Conservation (phyloP, 2,113 vertebrate genomes). For the Myrmecobius fasciatus region DNA sequence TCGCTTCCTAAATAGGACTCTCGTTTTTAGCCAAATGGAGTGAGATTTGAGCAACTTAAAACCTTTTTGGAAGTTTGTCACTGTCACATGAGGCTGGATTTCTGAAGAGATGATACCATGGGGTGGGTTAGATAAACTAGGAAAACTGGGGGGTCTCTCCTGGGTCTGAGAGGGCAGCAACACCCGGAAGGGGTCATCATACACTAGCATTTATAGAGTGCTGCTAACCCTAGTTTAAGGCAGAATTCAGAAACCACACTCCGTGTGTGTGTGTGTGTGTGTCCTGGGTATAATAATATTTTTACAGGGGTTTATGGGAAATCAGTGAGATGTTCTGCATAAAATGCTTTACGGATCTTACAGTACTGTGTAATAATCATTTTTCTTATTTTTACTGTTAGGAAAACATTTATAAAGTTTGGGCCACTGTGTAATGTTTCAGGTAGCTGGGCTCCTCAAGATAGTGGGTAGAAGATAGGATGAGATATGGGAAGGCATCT, state of each 20-base stretch:
- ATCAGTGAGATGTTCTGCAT: not conserved
- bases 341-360: not conserved
- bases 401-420: not conserved
- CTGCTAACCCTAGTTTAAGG: not conserved
- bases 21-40: not conserved
- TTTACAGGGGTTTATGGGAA: not conserved
- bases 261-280: not conserved
- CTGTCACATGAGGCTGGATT: not conserved
- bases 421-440: not conserved
- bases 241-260: no score
- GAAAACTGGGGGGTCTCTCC: not conserved
- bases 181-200: not conserved
- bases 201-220: fast-evolving
- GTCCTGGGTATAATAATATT: not conserved
- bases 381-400: not conserved
- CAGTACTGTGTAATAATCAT: not conserved
- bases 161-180: not conserved
- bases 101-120: not conserved
- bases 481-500: no score
- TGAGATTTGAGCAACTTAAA: not conserved
- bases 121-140: conserved; percentile 7
- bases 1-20: not conserved
- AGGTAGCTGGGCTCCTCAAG: no score
- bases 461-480: no score
- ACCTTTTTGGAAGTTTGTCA: not conserved